phyloP scores from a whole-genome alignment of 2,797 vertebrate species.

The Pangasius mekongensis region DNA sequence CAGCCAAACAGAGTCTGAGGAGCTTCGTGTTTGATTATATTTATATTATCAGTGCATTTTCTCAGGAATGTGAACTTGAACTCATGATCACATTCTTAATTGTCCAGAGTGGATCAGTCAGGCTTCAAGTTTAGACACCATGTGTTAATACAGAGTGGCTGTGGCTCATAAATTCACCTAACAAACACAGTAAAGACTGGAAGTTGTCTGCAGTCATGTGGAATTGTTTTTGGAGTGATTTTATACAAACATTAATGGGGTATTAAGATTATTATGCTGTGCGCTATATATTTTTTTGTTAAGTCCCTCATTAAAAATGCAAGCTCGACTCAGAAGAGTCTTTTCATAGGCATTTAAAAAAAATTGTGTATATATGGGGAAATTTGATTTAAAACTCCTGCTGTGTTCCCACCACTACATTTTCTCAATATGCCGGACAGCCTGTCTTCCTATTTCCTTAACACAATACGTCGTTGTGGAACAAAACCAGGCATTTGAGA shows the following conservation, averaged over 20 bases:
- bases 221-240: neutral
- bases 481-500: slow-evolving; percentile 38
- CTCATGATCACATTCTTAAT: neutral
- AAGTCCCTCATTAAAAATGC: neutral
- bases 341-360: neutral
- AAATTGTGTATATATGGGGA: neutral
- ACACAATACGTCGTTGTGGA: slow-evolving; percentile 35
- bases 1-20: neutral
- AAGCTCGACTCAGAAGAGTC: neutral
- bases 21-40: neutral
- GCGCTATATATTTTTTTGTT: neutral
- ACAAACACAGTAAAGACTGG: neutral
- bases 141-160: neutral
- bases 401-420: neutral
- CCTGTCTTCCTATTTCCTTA: slow-evolving; percentile 45
- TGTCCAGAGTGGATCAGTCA: neutral
- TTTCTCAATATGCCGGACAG: slow-evolving; percentile 31
- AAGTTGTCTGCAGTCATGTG: neutral
- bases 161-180: neutral
- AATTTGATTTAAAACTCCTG: neutral
- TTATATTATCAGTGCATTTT: neutral
- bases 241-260: neutral
- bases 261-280: neutral
- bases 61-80: neutral
- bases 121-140: neutral